Evolutionary conservation across 2,797 vertebrate species (phyloP).

Genomic region (Kryptolebias ocellatus): DNA sequence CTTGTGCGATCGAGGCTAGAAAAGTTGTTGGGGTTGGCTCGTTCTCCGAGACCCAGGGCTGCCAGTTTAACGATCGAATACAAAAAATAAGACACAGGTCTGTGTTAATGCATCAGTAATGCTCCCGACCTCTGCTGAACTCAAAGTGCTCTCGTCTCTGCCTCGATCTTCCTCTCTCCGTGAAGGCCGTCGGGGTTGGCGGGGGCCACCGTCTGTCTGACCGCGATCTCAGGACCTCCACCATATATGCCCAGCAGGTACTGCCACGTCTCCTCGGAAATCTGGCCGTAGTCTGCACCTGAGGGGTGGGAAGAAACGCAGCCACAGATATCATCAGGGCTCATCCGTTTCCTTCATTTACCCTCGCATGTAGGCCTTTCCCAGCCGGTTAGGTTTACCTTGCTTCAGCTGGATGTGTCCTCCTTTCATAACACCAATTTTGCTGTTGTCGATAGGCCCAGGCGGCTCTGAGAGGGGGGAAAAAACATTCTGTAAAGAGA

Average conservation of each 20-base stretch:
- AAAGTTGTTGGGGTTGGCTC: slow-evolving; percentile 1
- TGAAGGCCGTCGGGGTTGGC: slow-evolving; percentile 85
- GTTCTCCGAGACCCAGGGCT: neutral
- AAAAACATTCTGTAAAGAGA: neutral
- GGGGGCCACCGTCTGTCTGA: slow-evolving; percentile 90
- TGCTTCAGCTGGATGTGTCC: slow-evolving; percentile 94
- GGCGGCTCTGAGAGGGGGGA: slow-evolving; percentile 86
- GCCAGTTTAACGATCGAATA: slow-evolving; percentile 4
- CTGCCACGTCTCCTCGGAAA: slow-evolving; percentile 96
- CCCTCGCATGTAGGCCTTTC: neutral
- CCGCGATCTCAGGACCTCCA: slow-evolving; percentile 93
- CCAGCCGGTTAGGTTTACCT: slow-evolving; percentile 77
- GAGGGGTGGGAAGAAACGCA: neutral
- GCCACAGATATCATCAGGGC: neutral
- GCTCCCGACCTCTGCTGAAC: slow-evolving; percentile 47
- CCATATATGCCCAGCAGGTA: slow-evolving; percentile 91
- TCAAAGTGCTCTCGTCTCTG: slow-evolving; percentile 93
- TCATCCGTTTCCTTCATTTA: neutral
- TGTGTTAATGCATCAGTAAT: neutral
- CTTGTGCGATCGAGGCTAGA: slow-evolving; percentile 25
- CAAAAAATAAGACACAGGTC: too few species aligned
- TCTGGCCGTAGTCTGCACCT: slow-evolving; percentile 98
- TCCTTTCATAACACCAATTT: slow-evolving; percentile 90
- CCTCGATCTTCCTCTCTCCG: slow-evolving; percentile 95
- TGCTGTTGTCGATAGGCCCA: slow-evolving; percentile 96